Conservation (phyloP, 2,113 vertebrate species). For the Herpailurus yagouaroundi region DNA sequence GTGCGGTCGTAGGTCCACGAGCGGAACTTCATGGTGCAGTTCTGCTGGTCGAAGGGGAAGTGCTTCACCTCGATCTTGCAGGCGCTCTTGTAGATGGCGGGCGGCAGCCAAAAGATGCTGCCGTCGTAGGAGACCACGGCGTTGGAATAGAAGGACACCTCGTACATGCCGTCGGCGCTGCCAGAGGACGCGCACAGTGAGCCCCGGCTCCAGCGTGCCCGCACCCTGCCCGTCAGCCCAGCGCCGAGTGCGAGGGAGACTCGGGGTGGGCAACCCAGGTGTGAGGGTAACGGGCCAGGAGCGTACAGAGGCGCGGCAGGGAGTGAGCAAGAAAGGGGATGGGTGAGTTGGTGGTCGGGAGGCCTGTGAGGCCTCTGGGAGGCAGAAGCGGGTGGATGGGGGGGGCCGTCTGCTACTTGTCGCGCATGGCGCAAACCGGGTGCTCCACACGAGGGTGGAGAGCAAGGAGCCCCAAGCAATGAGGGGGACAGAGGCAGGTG, state of each 20-base stretch:
- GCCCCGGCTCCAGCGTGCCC: background rate
- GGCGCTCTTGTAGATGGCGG: slow-evolving; percentile 98
- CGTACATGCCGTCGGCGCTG: slow-evolving; percentile 97
- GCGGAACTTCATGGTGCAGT: slow-evolving; percentile 97
- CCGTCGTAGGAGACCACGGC: slow-evolving; percentile 92
- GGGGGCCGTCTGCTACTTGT: background rate
- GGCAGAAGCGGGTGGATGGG: background rate
- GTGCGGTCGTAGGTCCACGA: slow-evolving; percentile 99
- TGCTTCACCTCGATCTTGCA: slow-evolving; percentile 99
- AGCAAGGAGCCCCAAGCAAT: background rate
- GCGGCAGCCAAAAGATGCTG: slow-evolving; percentile 94
- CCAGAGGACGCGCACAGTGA: background rate
- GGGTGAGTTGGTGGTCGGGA: background rate
- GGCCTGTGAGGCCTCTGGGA: background rate
- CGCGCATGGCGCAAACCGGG: background rate
- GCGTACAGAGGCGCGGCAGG: fast-evolving
- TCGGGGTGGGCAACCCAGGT: too few species aligned
- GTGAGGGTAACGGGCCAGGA: background rate
- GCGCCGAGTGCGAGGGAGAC: background rate
- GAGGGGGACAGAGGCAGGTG: background rate
- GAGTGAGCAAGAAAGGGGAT: background rate
- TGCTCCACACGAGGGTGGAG: background rate
- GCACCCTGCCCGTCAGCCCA: fast-evolving
- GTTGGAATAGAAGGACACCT: slow-evolving; percentile 96
- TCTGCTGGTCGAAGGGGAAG: slow-evolving; percentile 98